Evolutionary conservation across 2,888 invertebrate genomes (phyloP).

Genomic region (Idaea aversata): DNA sequence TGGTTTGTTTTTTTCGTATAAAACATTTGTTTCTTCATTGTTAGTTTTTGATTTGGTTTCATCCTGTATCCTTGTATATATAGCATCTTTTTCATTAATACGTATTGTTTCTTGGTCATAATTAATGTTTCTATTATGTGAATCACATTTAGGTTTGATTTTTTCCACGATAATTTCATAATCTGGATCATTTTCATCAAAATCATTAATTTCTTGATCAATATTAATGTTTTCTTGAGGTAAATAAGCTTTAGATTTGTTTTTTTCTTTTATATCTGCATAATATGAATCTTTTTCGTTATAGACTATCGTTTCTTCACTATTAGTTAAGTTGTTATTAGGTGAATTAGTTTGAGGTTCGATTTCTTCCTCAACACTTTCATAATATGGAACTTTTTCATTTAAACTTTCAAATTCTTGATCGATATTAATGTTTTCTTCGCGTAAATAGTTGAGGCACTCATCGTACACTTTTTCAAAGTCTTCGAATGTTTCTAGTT

Average conservation of each 20-base stretch:
- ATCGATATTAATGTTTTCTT: constrained; percentile 25
- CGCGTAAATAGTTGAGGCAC: constrained; percentile 61
- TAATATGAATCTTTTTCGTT: constrained; percentile 5
- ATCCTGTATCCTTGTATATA: background rate
- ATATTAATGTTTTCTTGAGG: background rate
- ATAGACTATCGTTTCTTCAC: constrained; percentile 2
- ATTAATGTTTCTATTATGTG: background rate
- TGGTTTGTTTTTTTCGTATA: constrained; percentile 19
- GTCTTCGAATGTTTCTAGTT: constrained; percentile 24
- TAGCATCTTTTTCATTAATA: no score
- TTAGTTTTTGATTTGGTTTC: background rate
- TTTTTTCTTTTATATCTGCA: constrained; percentile 9
- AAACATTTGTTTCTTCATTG: background rate
- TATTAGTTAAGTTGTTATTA: constrained; percentile 7
- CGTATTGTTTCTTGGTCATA: background rate
- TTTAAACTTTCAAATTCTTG: constrained; percentile 18
- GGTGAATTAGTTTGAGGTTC: constrained; percentile 10
- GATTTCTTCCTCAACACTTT: constrained; percentile 40
- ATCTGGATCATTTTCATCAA: background rate
- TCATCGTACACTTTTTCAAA: constrained; percentile 67
- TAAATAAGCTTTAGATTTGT: background rate
- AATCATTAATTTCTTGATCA: background rate
- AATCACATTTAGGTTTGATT: background rate
- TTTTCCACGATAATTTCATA: background rate
- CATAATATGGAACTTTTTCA: constrained; percentile 43